Conservation (phyloP, 2,797 vertebrate species). For the Urocyon cinereoargenteus region DNA sequence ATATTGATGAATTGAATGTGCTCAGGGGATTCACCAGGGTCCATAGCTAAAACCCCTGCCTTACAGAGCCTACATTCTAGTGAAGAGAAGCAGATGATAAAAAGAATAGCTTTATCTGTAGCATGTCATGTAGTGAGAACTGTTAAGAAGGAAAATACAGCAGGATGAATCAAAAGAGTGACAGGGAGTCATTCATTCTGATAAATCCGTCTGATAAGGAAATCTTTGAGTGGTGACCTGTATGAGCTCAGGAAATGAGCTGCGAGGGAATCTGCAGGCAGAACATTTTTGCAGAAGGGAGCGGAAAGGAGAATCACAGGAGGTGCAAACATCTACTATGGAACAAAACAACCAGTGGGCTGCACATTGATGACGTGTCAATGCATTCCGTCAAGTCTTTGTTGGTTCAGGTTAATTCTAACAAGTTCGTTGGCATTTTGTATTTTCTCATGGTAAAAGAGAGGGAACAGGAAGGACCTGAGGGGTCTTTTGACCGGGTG, state of each 20-base stretch:
- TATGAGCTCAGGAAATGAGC: too few relatives aligned
- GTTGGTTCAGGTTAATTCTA: rapidly evolving
- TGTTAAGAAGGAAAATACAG: neutral
- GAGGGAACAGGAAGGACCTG: neutral
- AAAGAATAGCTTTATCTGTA: neutral
- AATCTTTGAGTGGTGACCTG: neutral
- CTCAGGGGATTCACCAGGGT: neutral
- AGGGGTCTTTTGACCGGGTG: neutral
- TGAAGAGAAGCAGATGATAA: neutral
- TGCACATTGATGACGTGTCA: rapidly evolving
- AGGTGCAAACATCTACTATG: rapidly evolving
- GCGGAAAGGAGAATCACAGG: neutral
- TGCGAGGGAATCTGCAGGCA: neutral
- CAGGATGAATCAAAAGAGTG: neutral
- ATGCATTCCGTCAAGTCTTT: neutral
- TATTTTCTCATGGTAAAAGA: neutral
- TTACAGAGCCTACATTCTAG: neutral
- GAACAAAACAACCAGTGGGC: neutral
- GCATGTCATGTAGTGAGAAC: rapidly evolving
- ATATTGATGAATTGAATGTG: neutral
- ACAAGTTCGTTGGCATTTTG: neutral
- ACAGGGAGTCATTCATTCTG: neutral
- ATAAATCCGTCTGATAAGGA: neutral
- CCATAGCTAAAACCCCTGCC: neutral
- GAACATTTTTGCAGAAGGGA: neutral